Percentiles rank a stretch among this genome's conserved stretches.
These are phyloP conservation scores for Noctua fimbriata DNA, from an alignment of 2,888 invertebrate species.

Conservation along the genomic window DNA sequence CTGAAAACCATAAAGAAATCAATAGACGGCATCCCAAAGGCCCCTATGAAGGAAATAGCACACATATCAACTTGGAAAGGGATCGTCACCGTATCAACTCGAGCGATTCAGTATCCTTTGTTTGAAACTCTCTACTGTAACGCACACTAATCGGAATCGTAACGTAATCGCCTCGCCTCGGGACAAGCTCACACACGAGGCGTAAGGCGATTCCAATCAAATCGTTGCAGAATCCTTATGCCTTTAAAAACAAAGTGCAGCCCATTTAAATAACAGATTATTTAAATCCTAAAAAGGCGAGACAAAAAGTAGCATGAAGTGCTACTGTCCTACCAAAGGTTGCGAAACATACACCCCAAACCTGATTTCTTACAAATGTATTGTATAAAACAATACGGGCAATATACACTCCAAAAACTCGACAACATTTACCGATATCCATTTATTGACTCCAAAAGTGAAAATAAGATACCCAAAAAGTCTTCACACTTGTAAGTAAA, in stretches of 20 bases:
- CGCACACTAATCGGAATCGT: too few relatives aligned
- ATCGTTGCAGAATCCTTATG: too few relatives aligned
- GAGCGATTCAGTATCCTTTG: too few relatives aligned
- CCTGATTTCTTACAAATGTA: neutral
- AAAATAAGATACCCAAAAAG: slow-evolving; percentile 32
- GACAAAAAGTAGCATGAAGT: neutral
- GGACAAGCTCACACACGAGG: too few relatives aligned
- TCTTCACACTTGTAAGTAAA: neutral
- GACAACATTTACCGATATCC: slow-evolving; percentile 12
- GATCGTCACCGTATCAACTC: too few relatives aligned
- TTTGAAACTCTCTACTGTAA: too few relatives aligned
- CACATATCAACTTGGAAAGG: too few relatives aligned
- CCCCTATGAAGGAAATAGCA: neutral
- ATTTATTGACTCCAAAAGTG: slow-evolving; percentile 10
- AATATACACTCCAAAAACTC: slow-evolving; percentile 6
- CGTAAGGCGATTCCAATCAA: too few relatives aligned
- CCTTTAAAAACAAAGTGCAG: neutral
- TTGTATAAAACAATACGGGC: slow-evolving; percentile 7
- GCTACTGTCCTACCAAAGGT: neutral
- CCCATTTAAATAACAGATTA: neutral
- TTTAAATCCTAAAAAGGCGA: neutral
- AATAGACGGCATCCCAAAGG: neutral
- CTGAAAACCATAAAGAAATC: neutral
- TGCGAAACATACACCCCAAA: neutral
- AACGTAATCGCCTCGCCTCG: too few relatives aligned